phyloP scores from a whole-genome alignment of 2,888 invertebrate species.

The Leptarthrus brevirostris region DNA sequence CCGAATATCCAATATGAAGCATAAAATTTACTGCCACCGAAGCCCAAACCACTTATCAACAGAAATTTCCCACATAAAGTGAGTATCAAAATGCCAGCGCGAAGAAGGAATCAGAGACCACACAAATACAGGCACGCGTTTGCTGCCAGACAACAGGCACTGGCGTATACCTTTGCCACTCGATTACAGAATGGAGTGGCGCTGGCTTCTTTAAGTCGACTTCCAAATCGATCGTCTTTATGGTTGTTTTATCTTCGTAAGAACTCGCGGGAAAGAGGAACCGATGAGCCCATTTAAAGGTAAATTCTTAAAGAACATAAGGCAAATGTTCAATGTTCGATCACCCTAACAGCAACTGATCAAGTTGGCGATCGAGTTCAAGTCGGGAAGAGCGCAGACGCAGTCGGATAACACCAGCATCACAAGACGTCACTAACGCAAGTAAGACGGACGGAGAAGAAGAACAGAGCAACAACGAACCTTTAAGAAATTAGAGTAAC shows the following conservation, averaged over 20 bases:
- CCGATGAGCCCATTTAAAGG: too few relatives aligned
- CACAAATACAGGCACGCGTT: slow-evolving; percentile 69
- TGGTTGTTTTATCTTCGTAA: too few relatives aligned
- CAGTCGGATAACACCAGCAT: background rate
- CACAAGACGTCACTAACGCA: background rate
- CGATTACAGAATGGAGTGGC: background rate
- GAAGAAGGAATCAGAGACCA: slow-evolving; percentile 60
- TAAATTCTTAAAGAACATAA: background rate
- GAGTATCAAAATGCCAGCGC: background rate
- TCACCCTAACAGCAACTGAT: too few relatives aligned
- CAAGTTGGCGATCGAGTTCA: too few relatives aligned
- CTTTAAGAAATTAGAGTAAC: slow-evolving; percentile 42
- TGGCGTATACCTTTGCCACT: background rate
- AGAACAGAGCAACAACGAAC: slow-evolving; percentile 37
- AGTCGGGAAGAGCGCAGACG: background rate
- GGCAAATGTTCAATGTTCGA: background rate
- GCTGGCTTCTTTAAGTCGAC: slow-evolving; percentile 12
- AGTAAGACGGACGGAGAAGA: background rate
- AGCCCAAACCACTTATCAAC: slow-evolving; percentile 40
- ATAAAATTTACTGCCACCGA: background rate
- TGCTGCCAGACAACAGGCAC: slow-evolving; percentile 62
- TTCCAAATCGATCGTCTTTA: background rate
- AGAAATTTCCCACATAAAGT: slow-evolving; percentile 44
- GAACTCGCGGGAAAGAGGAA: too few relatives aligned
- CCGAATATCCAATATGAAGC: too few relatives aligned